These are phyloP conservation scores for Pantherophis alleghaniensis DNA, from an alignment of 2,797 vertebrate genomes.

Conservation along the genomic window DNA sequence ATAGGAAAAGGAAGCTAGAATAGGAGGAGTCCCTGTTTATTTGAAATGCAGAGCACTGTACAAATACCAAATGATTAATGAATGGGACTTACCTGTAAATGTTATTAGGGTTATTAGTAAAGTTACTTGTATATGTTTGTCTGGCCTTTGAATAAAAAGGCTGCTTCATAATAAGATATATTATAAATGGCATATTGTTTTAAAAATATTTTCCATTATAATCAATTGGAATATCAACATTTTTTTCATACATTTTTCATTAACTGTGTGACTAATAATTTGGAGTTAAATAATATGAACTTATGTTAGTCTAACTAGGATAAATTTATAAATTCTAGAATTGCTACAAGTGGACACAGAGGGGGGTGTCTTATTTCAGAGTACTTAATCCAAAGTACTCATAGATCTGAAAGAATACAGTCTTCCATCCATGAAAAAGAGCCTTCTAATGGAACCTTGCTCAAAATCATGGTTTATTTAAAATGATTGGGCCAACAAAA, in stretches of 20 bases:
- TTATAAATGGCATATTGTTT: not conserved
- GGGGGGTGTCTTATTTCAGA: not conserved
- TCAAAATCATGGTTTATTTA: not conserved
- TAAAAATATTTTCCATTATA: not conserved
- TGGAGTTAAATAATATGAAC: not conserved
- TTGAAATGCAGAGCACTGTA: not conserved
- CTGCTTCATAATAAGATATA: not conserved
- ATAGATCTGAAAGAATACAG: not conserved
- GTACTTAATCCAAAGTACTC: not conserved
- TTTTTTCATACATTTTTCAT: not conserved
- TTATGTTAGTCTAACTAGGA: not conserved
- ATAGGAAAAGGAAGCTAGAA: not conserved
- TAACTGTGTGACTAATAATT: not conserved
- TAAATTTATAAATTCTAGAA: not conserved
- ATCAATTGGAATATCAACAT: not conserved
- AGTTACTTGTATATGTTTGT: not conserved
- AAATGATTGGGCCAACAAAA: not conserved
- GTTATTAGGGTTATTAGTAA: not conserved
- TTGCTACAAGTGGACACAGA: not conserved
- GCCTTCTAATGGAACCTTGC: not conserved
- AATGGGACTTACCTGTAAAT: not conserved
- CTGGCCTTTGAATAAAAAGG: not conserved
- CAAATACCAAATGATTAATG: not conserved
- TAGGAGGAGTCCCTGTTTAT: not conserved
- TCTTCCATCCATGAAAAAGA: not conserved